phyloP scores from a whole-genome alignment of 1,140 invertebrate species.

The Psilanteris sp. region DNA sequence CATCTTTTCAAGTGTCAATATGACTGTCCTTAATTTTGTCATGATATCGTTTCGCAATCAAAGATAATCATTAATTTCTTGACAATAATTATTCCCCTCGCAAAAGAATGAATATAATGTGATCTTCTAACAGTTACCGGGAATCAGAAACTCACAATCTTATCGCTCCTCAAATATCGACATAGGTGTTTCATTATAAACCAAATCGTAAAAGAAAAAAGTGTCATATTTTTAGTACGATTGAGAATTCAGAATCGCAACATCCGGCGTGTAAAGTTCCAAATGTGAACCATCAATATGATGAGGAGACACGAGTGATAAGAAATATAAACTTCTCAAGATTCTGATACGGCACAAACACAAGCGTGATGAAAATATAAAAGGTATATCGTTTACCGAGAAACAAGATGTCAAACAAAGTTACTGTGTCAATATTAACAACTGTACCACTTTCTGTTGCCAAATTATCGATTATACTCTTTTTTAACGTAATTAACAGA shows the following conservation, averaged over 20 bases:
- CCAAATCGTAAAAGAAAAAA: slow-evolving; percentile 48
- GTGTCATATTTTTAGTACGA: slow-evolving; percentile 53
- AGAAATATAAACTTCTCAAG: slow-evolving; percentile 56
- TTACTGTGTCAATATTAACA: slow-evolving; percentile 44
- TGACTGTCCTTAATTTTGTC: slow-evolving; percentile 36
- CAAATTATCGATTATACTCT: too few species aligned
- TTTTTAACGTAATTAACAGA: too few species aligned
- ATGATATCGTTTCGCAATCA: slow-evolving; percentile 43
- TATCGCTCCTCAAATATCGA: slow-evolving; percentile 67
- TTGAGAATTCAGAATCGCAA: slow-evolving; percentile 60
- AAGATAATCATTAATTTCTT: slow-evolving; percentile 42
- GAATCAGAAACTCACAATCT: slow-evolving; percentile 65
- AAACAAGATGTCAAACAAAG: slow-evolving; percentile 45
- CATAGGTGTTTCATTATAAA: slow-evolving; percentile 67
- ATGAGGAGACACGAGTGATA: slow-evolving; percentile 46
- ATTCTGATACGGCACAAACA: slow-evolving; percentile 37
- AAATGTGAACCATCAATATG: slow-evolving; percentile 52
- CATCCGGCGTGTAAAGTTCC: slow-evolving; percentile 63
- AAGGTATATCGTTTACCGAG: slow-evolving; percentile 10
- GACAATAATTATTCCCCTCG: slow-evolving; percentile 37
- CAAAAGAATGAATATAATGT: slow-evolving; percentile 35
- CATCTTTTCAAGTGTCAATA: slow-evolving; percentile 27
- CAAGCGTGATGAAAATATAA: slow-evolving; percentile 17
- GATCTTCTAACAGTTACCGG: slow-evolving; percentile 56
- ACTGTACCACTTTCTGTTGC: slow-evolving; percentile 35